phyloP scores from a whole-genome alignment of 1,140 invertebrate genomes.

The Conus betulinus region DNA sequence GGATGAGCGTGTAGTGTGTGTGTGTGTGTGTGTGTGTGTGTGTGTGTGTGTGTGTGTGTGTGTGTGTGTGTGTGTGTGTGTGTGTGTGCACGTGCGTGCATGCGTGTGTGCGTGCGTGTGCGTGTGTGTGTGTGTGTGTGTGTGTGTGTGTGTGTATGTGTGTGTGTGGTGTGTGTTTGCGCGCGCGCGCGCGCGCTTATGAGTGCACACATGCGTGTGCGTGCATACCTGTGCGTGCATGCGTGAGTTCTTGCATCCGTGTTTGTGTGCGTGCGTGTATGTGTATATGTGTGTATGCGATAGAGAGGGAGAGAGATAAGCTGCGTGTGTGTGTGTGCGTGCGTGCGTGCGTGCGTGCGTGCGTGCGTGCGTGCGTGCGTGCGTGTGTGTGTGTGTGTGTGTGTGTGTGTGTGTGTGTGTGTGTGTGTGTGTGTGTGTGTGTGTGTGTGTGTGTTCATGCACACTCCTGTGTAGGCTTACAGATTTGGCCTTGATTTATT shows the following conservation, averaged over 20 bases:
- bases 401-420: background rate
- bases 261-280: background rate
- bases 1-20: too few species aligned
- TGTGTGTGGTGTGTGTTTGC: conserved; percentile 2
- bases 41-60: too few species aligned
- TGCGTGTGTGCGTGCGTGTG: too few species aligned
- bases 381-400: background rate
- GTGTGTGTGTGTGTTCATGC: background rate
- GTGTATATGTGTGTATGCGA: background rate
- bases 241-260: background rate
- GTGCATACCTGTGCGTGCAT: background rate
- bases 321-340: background rate
- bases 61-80: too few species aligned
- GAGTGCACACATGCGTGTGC: conserved; percentile 12
- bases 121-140: too few species aligned
- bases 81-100: too few species aligned
- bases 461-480: background rate
- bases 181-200: background rate
- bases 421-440: background rate
- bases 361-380: background rate
- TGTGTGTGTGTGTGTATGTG: background rate
- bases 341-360: background rate
- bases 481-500: background rate
- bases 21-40: too few species aligned
- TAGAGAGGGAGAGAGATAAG: too few species aligned